Percentiles rank a stretch among this genome's conserved stretches.
These are phyloP conservation scores for Acipenser ruthenus DNA, from an alignment of 2,797 vertebrate genomes.

Conservation along the genomic window DNA sequence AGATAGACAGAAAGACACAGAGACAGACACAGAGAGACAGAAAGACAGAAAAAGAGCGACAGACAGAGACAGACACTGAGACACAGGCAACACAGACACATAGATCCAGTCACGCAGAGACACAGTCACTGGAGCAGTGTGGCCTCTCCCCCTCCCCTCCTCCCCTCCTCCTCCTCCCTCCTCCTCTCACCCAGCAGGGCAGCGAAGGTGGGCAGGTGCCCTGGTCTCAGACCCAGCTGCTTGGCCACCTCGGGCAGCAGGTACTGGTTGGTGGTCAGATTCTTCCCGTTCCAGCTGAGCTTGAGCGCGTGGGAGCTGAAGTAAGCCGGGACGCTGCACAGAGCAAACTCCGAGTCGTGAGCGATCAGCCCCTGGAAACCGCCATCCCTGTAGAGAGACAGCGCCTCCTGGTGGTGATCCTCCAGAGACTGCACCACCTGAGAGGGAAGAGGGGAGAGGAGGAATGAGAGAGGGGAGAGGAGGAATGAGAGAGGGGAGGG, in stretches of 20 bases:
- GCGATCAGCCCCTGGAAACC: constrained; percentile 84
- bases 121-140: not conserved
- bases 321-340: constrained; percentile 85
- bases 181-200: constrained; percentile 71
- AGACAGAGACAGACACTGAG: no score
- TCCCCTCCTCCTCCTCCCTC: not conserved
- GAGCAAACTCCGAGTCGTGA: constrained; percentile 84
- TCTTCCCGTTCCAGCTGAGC: constrained; percentile 90
- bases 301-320: constrained; percentile 87
- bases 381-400: constrained; percentile 83
- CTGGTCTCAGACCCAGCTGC: constrained; percentile 79
- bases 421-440: constrained; percentile 88
- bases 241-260: constrained; percentile 83
- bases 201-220: constrained; percentile 83
- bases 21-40: no score
- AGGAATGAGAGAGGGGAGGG: no score
- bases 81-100: no score
- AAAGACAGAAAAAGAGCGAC: no score
- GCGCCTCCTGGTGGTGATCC: constrained; percentile 89
- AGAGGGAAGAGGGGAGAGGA: not conserved
- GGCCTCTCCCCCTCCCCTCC: not conserved
- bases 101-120: no score
- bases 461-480: no score
- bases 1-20: no score
- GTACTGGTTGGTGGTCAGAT: constrained; percentile 87